Base-by-base conservation (phyloP, 92 coral and sea anemone species). In the Phenganax marumi region DNA sequence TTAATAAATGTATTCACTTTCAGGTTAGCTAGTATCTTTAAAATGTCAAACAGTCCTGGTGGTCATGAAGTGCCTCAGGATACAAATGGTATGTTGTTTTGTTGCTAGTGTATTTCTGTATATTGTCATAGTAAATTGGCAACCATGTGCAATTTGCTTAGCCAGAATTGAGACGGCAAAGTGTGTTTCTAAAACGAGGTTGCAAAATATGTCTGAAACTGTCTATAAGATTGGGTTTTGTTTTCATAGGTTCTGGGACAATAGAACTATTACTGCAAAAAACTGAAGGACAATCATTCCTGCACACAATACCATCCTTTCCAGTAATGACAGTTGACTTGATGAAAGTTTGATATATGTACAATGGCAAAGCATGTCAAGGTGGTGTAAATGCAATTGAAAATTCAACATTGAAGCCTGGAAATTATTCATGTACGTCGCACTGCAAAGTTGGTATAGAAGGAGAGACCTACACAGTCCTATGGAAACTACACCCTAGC, bases 231-330 rank as follows among this genome's bases (percentile, higher is more conserved):
- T n/a, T n/a, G n/a, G n/a, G n/a, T n/a, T n/a, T n/a, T n/a, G n/a
- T n/a, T n/a, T n/a, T n/a, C n/a, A n/a, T n/a, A n/a, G n/a, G n/a
- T n/a, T n/a, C n/a, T n/a, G n/a, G n/a, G n/a, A n/a, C n/a, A n/a
- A n/a, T n/a, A n/a, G n/a, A n/a, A n/a, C n/a, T n/a, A n/a, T n/a
- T n/a, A n/a, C n/a, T n/a, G n/a, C n/a, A n/a, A n/a, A n/a, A n/a
- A n/a, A n/a, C 6, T 57, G 63, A 57, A 8, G n/a, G 19, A 17
- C 4, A 5, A 12, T 70, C 52, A 48, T 70, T 81, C 33, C 39
- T 6, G 8, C 83, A 88, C 83, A 71, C 50, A 16, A 86, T 86
- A 76, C 89, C 89, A 46, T 76, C 84, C 81, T 89, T 89, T 83
- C 85, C 89, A 18, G 87, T 89, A 0, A 24, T 82, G 63, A 56